Evolutionary conservation across 2,113 vertebrate genomes (phyloP).

Genomic region (Chaenocephalus aceratus): DNA sequence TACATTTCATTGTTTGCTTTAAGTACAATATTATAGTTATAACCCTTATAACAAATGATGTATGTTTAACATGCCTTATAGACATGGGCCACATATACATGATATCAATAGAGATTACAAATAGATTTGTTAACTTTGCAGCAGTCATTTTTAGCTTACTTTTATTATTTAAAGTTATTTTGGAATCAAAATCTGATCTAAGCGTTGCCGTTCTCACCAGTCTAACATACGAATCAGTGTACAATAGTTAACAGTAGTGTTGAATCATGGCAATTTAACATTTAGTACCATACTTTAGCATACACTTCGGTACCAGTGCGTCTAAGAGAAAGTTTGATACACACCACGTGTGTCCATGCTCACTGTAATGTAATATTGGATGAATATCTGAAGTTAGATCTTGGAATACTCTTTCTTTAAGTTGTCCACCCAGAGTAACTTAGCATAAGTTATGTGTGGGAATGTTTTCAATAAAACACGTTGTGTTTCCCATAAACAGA

Average conservation of each 20-base stretch:
- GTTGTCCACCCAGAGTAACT: constrained; percentile 26
- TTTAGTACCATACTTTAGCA: not conserved
- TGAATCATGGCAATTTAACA: not conserved
- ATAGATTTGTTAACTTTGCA: not conserved
- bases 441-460: constrained; percentile 47
- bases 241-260: not conserved
- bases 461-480: constrained; percentile 61
- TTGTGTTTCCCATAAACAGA: constrained; percentile 41
- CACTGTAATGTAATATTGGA: not conserved
- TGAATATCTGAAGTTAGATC: constrained; percentile 6
- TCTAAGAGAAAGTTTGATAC: not conserved
- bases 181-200: not conserved
- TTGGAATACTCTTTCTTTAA: not conserved
- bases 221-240: too few relatives aligned
- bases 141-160: not conserved
- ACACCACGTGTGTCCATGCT: not conserved
- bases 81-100: too few relatives aligned
- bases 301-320: not conserved
- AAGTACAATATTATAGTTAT: too few relatives aligned
- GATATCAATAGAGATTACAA: not conserved
- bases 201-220: not conserved
- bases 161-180: not conserved
- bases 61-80: too few relatives aligned
- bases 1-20: too few relatives aligned
- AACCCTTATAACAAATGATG: too few relatives aligned